Percentiles rank a stretch among this genome's conserved stretches.
phyloP scores from a whole-genome alignment of 1,140 invertebrate species.

The Theocolax elegans region DNA sequence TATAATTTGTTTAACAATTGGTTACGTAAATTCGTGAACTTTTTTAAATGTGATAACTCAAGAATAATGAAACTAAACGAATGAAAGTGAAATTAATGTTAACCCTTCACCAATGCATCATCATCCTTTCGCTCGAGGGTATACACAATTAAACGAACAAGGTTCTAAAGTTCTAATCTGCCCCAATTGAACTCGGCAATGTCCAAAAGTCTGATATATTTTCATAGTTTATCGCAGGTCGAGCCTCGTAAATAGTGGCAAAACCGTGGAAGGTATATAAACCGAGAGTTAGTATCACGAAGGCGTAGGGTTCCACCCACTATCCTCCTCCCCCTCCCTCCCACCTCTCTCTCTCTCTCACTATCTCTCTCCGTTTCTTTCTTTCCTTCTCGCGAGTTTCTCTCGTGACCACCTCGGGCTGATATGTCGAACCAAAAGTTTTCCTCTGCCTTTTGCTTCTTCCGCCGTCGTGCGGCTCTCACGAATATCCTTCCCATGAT shows the following conservation, averaged over 20 bases:
- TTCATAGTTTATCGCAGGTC: slow-evolving; percentile 12
- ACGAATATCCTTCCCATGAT: slow-evolving; percentile 64
- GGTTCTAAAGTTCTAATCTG: too few species aligned
- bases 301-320: slow-evolving; percentile 63
- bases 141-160: too few species aligned
- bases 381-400: slow-evolving; percentile 21
- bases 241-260: slow-evolving; percentile 31
- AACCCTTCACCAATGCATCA: too few species aligned
- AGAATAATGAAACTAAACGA: too few species aligned
- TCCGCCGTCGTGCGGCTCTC: slow-evolving; percentile 51
- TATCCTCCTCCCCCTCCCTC: slow-evolving; percentile 50
- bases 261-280: slow-evolving; percentile 34
- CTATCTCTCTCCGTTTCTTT: not conserved
- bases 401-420: slow-evolving; percentile 67
- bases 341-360: slow-evolving; percentile 43
- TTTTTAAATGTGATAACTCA: too few species aligned
- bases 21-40: too few species aligned
- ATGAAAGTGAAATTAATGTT: too few species aligned
- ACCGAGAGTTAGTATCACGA: slow-evolving; percentile 55
- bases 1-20: too few species aligned
- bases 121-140: too few species aligned
- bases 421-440: slow-evolving; percentile 64
- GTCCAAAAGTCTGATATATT: slow-evolving; percentile 18
- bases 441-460: slow-evolving; percentile 35
- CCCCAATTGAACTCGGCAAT: too few species aligned